These are phyloP conservation scores for Carassius auratus DNA, from an alignment of 2,113 vertebrate genomes.

Conservation along the genomic window DNA sequence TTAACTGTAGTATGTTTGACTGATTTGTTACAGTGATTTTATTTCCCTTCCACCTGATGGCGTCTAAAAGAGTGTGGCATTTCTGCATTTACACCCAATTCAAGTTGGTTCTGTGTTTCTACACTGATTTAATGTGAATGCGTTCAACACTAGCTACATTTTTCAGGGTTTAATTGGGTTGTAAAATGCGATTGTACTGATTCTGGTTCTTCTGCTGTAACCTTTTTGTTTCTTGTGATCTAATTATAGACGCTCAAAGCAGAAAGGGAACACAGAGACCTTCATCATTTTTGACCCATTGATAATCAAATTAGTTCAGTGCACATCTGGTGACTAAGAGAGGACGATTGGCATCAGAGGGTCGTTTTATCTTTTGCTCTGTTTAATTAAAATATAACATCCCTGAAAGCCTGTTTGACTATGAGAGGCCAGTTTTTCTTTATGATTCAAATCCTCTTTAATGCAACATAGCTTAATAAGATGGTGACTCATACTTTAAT, in stretches of 20 bases:
- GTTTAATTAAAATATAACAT: neutral
- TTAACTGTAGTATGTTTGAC: neutral
- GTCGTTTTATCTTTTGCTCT: neutral
- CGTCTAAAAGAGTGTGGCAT: neutral
- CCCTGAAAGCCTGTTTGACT: neutral
- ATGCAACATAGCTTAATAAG: neutral
- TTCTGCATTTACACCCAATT: neutral
- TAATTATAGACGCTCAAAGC: neutral
- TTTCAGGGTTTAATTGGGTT: neutral
- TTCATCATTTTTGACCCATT: neutral
- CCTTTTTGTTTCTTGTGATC: neutral
- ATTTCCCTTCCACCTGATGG: neutral
- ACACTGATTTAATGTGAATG: neutral
- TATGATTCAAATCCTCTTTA: neutral
- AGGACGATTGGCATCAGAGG: neutral
- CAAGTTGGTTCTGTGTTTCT: neutral
- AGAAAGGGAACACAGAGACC: neutral
- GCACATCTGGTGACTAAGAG: neutral
- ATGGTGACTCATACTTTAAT: neutral
- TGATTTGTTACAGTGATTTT: neutral
- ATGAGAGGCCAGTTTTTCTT: neutral
- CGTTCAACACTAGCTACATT: neutral
- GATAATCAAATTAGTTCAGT: neutral
- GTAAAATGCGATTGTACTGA: neutral
- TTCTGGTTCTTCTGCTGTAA: neutral